Conservation (phyloP, 2,113 vertebrate genomes). For the Alectura lathami region DNA sequence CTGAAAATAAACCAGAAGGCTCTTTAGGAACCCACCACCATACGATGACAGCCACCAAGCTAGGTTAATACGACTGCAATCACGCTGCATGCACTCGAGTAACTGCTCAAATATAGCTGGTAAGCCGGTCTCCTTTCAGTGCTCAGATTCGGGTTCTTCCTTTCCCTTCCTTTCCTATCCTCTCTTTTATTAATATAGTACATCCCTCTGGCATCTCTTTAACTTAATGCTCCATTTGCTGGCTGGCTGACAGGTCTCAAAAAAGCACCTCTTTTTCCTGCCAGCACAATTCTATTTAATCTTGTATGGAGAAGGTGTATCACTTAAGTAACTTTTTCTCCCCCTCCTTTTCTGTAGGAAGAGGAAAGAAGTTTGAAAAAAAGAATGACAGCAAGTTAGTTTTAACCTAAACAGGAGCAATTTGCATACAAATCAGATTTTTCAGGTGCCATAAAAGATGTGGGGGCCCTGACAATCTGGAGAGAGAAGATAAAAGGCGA, state of each 20-base stretch:
- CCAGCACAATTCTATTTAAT: constrained; percentile 5
- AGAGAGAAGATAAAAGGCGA: constrained; percentile 23
- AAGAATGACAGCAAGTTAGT: constrained; percentile 31
- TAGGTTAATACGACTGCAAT: neutral
- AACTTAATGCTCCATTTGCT: neutral
- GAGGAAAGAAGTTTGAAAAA: constrained; percentile 5
- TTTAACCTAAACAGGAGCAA: constrained; percentile 47
- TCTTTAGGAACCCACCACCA: neutral
- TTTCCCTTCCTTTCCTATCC: neutral
- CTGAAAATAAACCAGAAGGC: neutral
- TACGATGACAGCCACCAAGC: neutral
- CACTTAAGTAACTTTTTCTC: constrained; percentile 16
- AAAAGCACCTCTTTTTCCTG: constrained; percentile 2
- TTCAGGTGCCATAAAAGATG: constrained; percentile 66
- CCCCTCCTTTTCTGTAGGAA: neutral
- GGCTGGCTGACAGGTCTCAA: constrained; percentile 50
- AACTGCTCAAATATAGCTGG: neutral
- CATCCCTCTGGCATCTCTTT: neutral
- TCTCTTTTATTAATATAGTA: neutral
- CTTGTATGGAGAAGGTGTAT: neutral
- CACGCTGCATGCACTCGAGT: rapidly evolving
- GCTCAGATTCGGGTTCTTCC: neutral
- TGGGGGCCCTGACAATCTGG: constrained; percentile 55
- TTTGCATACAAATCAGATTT: constrained; percentile 75
- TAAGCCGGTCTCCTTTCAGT: neutral